Base-by-base conservation (phyloP, 2,113 vertebrate genomes). In the Theristicus caerulescens region DNA sequence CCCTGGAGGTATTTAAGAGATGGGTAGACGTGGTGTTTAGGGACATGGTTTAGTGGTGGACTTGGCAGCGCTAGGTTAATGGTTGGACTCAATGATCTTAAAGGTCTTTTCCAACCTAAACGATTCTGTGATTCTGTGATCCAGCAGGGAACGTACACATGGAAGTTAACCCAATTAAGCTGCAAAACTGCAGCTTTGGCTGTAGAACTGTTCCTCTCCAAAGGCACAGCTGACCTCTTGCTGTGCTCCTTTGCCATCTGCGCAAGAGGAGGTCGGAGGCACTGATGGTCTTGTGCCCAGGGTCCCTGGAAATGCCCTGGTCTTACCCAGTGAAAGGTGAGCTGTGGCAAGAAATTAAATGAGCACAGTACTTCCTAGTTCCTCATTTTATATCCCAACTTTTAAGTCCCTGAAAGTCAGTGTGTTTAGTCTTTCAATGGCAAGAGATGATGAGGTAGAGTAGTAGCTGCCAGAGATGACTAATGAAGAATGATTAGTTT, bases 141-240 rank as follows among this genome's bases (percentile, higher is more conserved):
- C 12, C 6, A 49, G 9, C 36, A 73, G 25, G 5, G 7, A 36
- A 38, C 1, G 0, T 52, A 24, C 10, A 24, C 3, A 5, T 12
- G 12, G 24, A 92, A 65, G 46, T 52, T 44, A 66, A 76, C 8
- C 29, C 12, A 26, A 3, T 42, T 19, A n/a, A 1, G 21, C 4
- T 72, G 57, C 10, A 57, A 82, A 78, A 13, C 17, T 67, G 31
- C 27, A 82, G 10, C 12, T 87, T 55, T 88, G 54, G 18, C 9
- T 66, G 8, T 78, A 86, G 44, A 87, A 20, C 20, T 62, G 10
- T 59, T 76, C 31, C 64, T 62, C 29, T 86, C 29, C n/a, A 61
- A 61, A 73, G 51, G 58, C 17, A n/a, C 10, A 51, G 26, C 51
- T 67, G 70, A 65, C 19, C 5, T 72, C 27, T 80, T 86, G 18